Base-by-base conservation (phyloP, 2,888 invertebrate species). In the Eurytoma californica region DNA sequence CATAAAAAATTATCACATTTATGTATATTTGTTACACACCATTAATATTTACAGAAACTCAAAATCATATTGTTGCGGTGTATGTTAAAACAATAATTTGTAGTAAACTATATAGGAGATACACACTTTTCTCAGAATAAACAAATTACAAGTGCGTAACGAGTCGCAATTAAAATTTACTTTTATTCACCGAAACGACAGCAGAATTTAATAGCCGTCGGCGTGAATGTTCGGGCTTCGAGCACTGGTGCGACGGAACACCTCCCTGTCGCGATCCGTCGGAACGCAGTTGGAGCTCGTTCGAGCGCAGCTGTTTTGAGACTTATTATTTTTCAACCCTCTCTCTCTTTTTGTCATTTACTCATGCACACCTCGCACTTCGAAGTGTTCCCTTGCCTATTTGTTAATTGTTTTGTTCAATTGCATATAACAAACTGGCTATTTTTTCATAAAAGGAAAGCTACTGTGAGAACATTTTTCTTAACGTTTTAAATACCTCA, bases 161-260 rank as follows among this genome's bases (percentile, higher is more conserved):
- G 7, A 39, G 39, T 7, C 9, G 9, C 2, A 39, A 39, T 39
- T 39, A 39, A 9, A 39, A 39, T 39, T 1, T 39, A 24, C 7
- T 39, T 39, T 39, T 39, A 39, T 39, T 39, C 39, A 39, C 9
- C 9, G 39, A 39, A 39, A 39, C 39, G 39, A 16, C 3, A 13
- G 39, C 7, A 57, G 49, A 24, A 7, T 39, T n/a, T 49, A 55
- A 72, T 14, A 72, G 39, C 2, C 16, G 18, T 1, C 2, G 20
- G n/a, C n/a, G 14, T 14, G 60, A 49, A n/a, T 14, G 51, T 77
- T 55, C 3, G 3, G 28, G 47, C 30, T 60, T 28, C 57, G 30
- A 58, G 28, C 14, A 73, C 73, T 81, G 79, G 74, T 83, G 89
- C 89, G 89, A 89, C 89, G 89, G 89, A 84, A 84, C 82, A 77